These are phyloP conservation scores for Gambusia yucatana DNA, from an alignment of 2,797 vertebrate genomes.

Conservation along the genomic window DNA sequence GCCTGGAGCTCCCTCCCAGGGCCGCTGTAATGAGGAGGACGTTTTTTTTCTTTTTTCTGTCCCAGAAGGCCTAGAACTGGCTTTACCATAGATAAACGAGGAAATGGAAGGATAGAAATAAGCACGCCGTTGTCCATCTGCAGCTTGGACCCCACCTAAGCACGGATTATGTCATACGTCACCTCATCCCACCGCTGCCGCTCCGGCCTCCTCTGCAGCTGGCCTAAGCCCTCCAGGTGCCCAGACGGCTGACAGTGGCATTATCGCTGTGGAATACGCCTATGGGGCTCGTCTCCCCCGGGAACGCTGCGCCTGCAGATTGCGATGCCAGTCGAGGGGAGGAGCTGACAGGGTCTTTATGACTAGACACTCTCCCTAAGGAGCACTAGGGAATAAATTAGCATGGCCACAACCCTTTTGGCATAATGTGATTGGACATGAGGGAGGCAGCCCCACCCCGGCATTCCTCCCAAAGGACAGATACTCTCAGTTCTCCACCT, in stretches of 20 bases:
- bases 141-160: constrained; percentile 48
- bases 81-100: constrained; percentile 30
- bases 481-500: constrained; percentile 65
- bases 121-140: constrained; percentile 41
- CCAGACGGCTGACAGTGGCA: constrained; percentile 73
- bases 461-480: constrained; percentile 67
- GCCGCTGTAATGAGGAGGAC: constrained; percentile 67
- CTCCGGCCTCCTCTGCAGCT: constrained; percentile 50
- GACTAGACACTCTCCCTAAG: constrained; percentile 75
- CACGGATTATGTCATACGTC: constrained; percentile 72
- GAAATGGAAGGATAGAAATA: constrained; percentile 35
- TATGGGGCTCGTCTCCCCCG: constrained; percentile 58
- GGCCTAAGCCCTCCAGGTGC: constrained; percentile 61
- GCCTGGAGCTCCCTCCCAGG: constrained; percentile 83
- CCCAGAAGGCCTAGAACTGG: constrained; percentile 26
- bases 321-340: constrained; percentile 55
- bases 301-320: constrained; percentile 63
- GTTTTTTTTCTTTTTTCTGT: constrained; percentile 29
- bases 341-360: constrained; percentile 78
- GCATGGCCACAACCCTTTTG: constrained; percentile 72
- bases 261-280: constrained; percentile 73
- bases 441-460: constrained; percentile 66
- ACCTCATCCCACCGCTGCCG: constrained; percentile 52
- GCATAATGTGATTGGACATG: constrained; percentile 78
- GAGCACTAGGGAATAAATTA: constrained; percentile 81